These are phyloP conservation scores for Pseudomyrmex flavicornis DNA, from an alignment of 1,140 invertebrate genomes.

Conservation along the genomic window DNA sequence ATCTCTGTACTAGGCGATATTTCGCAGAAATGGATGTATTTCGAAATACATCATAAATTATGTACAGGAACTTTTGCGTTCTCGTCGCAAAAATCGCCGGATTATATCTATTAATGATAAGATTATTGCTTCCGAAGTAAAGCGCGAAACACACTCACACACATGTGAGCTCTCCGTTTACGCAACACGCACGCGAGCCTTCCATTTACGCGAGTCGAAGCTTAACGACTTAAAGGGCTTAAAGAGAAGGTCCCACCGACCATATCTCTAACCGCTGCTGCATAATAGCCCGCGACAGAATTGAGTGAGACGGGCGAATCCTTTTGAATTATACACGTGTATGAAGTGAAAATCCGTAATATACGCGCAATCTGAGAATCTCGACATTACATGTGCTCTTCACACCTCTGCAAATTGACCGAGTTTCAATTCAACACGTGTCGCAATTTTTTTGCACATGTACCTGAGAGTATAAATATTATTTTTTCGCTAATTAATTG, in stretches of 20 bases:
- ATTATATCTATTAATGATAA: conserved; percentile 38
- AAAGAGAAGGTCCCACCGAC: conserved; percentile 42
- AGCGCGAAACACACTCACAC: background rate
- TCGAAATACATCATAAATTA: no score
- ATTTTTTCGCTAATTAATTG: no score
- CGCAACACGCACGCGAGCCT: conserved; percentile 34
- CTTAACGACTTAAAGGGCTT: conserved; percentile 60
- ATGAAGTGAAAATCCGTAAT: background rate
- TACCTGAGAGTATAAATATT: no score
- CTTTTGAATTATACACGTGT: background rate
- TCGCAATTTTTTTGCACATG: no score
- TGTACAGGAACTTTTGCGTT: no score
- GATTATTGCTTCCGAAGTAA: conserved; percentile 1
- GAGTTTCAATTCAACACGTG: no score
- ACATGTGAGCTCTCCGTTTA: conserved; percentile 4
- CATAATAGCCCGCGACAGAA: conserved; percentile 23
- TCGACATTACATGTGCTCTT: background rate
- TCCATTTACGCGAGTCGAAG: conserved; percentile 33
- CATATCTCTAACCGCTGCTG: conserved; percentile 30
- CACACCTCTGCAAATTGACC: background rate
- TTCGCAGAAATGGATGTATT: no score
- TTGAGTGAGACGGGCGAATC: conserved; percentile 20
- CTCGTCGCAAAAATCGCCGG: no score
- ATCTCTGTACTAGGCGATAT: no score
- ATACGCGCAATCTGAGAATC: background rate